These are phyloP conservation scores for Platyrinchus mystaceus DNA, from an alignment of 2,797 vertebrate genomes.

Conservation along the genomic window DNA sequence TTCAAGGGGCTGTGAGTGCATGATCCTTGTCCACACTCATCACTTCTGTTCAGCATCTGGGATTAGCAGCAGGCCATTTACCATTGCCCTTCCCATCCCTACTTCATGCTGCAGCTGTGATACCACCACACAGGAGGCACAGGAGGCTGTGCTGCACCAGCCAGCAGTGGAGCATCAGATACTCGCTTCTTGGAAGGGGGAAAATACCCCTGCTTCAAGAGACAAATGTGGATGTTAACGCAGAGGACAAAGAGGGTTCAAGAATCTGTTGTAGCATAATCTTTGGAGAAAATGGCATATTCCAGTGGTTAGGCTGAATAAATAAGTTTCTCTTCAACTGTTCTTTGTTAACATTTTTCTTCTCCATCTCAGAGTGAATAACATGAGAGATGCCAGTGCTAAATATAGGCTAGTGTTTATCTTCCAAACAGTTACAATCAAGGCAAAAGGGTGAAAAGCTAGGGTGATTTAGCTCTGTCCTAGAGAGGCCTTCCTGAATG, in stretches of 20 bases:
- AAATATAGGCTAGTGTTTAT: not conserved
- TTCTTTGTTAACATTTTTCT: not conserved
- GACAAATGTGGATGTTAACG: not conserved
- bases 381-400: not conserved
- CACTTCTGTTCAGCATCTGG: not conserved
- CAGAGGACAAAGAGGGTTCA: not conserved
- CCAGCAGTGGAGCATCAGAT: not conserved
- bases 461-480: not conserved
- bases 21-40: fast-evolving
- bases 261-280: not conserved
- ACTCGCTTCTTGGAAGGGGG: not conserved
- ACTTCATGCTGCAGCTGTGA: not conserved
- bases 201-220: not conserved
- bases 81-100: not conserved
- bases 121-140: not conserved
- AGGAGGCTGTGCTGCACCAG: not conserved
- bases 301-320: not conserved
- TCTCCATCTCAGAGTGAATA: not conserved
- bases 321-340: not conserved
- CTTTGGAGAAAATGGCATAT: not conserved
- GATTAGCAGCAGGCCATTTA: not conserved
- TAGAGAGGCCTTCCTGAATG: not conserved
- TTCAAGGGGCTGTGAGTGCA: not conserved
- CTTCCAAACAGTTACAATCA: not conserved
- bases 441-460: slow-evolving; percentile 8